phyloP scores from a whole-genome alignment of 2,888 invertebrate species.

The Caenorhabditis drosophilae region DNA sequence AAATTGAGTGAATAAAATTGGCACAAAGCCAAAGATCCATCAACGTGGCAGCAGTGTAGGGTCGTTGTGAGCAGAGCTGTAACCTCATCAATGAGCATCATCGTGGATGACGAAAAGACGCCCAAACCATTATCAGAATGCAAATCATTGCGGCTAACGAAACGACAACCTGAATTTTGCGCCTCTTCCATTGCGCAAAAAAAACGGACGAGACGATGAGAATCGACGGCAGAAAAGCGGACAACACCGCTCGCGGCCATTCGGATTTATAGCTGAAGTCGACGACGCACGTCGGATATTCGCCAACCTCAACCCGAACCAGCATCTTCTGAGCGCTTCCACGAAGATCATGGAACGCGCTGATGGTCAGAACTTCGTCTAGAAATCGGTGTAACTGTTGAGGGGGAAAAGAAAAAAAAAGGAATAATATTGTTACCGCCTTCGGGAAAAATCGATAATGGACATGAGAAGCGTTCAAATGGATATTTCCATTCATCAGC shows the following conservation, averaged over 20 bases:
- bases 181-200: conserved; percentile 64
- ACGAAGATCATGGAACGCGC: conserved; percentile 52
- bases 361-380: conserved; percentile 52
- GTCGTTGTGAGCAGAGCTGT: conserved; percentile 45
- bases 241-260: conserved; percentile 58
- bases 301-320: conserved; percentile 26
- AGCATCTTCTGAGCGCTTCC: conserved; percentile 35
- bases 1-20: conserved; percentile 58
- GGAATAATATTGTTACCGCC: conserved; percentile 8
- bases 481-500: conserved; percentile 62
- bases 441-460: conserved; percentile 18
- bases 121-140: conserved; percentile 57
- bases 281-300: conserved; percentile 51
- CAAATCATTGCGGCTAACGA: conserved; percentile 54
- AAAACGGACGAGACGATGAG: conserved; percentile 59
- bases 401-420: not conserved
- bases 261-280: conserved; percentile 46
- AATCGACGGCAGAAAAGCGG: conserved; percentile 60
- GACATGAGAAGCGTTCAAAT: conserved; percentile 58
- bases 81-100: not conserved
- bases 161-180: conserved; percentile 61
- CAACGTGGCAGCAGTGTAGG: conserved; percentile 50
- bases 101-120: not conserved
- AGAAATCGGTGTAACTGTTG: too few relatives aligned
- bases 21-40: conserved; percentile 65